Evolutionary conservation across 2,797 vertebrate genomes (phyloP).

Genomic region (Notolepis coatsorum): DNA sequence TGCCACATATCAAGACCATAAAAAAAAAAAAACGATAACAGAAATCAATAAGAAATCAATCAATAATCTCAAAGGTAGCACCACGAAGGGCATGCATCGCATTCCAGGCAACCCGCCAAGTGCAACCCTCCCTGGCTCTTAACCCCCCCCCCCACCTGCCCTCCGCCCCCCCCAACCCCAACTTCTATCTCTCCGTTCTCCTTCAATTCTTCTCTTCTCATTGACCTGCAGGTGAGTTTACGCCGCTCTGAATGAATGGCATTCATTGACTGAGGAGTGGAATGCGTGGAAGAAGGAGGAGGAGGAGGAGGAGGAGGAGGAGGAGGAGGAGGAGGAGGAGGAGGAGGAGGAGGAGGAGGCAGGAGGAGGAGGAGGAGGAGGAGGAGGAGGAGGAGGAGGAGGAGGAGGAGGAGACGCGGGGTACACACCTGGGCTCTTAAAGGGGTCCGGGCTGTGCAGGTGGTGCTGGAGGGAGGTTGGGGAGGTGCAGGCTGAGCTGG

Average conservation of each 20-base stretch:
- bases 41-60: constrained; percentile 12
- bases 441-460: constrained; percentile 79
- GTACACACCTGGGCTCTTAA: constrained; percentile 83
- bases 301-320: background rate
- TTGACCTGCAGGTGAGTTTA: background rate
- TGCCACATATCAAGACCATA: background rate
- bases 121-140: background rate
- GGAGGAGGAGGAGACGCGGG: constrained; percentile 53
- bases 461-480: constrained; percentile 75
- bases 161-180: background rate
- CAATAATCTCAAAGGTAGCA: constrained; percentile 16
- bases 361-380: background rate
- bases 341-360: constrained; percentile 41
- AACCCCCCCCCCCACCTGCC: background rate
- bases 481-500: constrained; percentile 76
- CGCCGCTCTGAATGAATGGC: constrained; percentile 19
- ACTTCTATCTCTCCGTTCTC: background rate
- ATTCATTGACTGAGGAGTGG: constrained; percentile 37
- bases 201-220: background rate
- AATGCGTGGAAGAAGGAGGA: background rate
- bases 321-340: constrained; percentile 33
- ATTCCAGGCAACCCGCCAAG: constrained; percentile 34
- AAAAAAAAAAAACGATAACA: constrained; percentile 9
- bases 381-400: background rate
- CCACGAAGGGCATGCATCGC: constrained; percentile 48